Percentiles rank a stretch among this genome's conserved stretches.
These are phyloP conservation scores for Syngnathus scovelli DNA, from an alignment of 2,113 vertebrate genomes.

Conservation along the genomic window DNA sequence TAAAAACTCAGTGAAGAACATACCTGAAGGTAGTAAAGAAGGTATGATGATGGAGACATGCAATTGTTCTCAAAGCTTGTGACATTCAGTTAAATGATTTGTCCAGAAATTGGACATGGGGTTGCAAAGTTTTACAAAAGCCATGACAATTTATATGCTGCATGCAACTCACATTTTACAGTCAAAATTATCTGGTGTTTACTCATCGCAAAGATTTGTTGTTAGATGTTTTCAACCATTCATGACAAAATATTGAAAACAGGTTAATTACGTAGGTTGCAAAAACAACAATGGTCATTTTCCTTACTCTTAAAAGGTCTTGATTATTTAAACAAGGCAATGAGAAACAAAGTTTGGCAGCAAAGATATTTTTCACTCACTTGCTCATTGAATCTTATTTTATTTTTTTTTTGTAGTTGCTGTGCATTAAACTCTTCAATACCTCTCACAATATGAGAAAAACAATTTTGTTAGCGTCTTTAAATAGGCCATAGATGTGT, in stretches of 20 bases:
- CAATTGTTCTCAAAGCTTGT: background rate
- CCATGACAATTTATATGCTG: background rate
- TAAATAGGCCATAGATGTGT: no score
- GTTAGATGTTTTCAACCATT: background rate
- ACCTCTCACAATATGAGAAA: no score
- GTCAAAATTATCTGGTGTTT: background rate
- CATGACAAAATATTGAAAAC: background rate
- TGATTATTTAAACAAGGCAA: background rate
- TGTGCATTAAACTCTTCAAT: background rate
- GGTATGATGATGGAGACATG: background rate
- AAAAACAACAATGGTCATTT: background rate
- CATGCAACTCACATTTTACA: background rate
- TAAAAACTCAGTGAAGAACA: constrained; percentile 20
- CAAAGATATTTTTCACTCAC: no score
- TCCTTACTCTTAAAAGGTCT: background rate
- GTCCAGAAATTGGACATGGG: background rate
- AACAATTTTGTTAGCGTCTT: no score
- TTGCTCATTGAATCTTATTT: no score
- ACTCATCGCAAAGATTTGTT: background rate
- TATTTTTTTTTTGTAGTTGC: background rate
- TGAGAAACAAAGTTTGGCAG: no score
- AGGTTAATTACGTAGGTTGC: background rate
- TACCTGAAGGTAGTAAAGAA: constrained; percentile 11
- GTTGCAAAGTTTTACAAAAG: background rate
- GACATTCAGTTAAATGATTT: background rate